Conservation (phyloP, 2,797 vertebrate species). For the Sphenodon punctatus region DNA sequence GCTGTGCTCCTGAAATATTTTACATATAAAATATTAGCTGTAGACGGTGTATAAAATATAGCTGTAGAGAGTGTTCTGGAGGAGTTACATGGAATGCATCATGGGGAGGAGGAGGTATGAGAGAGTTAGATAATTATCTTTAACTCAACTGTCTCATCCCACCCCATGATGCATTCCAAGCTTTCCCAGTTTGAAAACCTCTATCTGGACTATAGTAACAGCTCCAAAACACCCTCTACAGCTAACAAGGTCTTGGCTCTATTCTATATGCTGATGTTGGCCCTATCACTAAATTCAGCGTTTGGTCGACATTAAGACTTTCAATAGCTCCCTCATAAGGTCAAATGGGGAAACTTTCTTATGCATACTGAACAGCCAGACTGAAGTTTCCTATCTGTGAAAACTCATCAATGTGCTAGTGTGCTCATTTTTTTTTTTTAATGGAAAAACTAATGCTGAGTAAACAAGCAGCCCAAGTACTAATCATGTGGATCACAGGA, state of each 20-base stretch:
- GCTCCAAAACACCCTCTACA: background rate
- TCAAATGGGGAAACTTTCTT: background rate
- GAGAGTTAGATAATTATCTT: too few species aligned
- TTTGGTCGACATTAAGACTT: background rate
- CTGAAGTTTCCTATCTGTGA: background rate
- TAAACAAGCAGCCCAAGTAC: background rate
- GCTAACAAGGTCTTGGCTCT: background rate
- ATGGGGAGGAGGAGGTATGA: too few species aligned
- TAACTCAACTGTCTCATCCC: too few species aligned
- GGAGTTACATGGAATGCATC: too few species aligned
- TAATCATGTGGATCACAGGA: background rate
- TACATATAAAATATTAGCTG: too few species aligned
- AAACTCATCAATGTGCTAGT: background rate
- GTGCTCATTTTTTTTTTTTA: background rate
- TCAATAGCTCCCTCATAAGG: background rate
- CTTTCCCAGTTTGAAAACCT: too few species aligned
- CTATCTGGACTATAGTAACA: background rate
- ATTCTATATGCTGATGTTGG: background rate
- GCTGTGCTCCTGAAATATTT: too few species aligned
- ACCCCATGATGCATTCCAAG: too few species aligned
- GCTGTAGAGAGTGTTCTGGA: too few species aligned
- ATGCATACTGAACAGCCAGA: background rate
- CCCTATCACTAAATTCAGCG: background rate
- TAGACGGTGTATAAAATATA: too few species aligned
- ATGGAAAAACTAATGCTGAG: background rate